Evolutionary conservation across 2,113 vertebrate species (phyloP).

Genomic region (Todiramphus chloris): DNA sequence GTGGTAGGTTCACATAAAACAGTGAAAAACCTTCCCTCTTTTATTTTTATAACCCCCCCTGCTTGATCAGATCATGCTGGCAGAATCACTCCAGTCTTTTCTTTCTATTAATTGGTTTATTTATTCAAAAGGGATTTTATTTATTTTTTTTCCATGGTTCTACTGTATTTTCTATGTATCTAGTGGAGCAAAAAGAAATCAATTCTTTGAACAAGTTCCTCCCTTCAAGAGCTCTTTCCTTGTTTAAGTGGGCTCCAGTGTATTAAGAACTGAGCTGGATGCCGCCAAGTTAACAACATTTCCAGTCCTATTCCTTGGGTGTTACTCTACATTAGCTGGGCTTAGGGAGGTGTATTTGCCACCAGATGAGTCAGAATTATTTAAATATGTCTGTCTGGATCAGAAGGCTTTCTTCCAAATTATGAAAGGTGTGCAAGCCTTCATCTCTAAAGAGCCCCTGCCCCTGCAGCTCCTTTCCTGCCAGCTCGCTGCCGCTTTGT

Average conservation of each 20-base stretch:
- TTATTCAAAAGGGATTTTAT: neutral
- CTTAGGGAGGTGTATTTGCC: neutral
- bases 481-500: neutral
- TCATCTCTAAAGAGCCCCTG: neutral
- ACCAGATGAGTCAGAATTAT: constrained; percentile 53
- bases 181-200: neutral
- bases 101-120: neutral
- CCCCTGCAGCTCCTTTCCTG: neutral
- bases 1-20: neutral
- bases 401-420: constrained; percentile 21
- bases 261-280: neutral
- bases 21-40: neutral
- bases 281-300: neutral
- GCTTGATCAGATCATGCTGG: neutral
- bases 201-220: constrained; percentile 17
- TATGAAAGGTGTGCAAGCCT: neutral
- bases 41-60: neutral
- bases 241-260: neutral
- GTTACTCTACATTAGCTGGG: neutral
- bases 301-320: neutral
- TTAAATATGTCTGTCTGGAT: constrained; percentile 27
- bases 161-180: neutral
- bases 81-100: neutral
- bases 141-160: neutral
- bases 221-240: constrained; percentile 15